Base-by-base conservation (phyloP, 2,113 vertebrate genomes). In the Meles meles region DNA sequence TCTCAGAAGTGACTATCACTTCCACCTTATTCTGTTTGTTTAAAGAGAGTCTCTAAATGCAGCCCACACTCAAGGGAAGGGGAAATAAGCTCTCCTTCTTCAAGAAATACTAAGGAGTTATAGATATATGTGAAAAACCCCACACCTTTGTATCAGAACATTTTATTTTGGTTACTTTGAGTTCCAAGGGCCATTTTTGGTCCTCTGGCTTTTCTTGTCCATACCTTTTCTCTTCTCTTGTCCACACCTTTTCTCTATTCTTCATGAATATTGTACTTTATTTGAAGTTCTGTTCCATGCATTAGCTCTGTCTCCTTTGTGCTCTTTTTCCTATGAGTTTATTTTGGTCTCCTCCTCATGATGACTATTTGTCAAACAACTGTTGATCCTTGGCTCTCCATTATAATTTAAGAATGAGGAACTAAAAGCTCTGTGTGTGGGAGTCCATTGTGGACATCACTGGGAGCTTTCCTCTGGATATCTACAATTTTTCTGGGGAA, bases 161-260 rank as follows among this genome's bases (percentile, higher is more conserved):
- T 71, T 93, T 87, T 95, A 74, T 49, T 39, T 83, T 95, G 37
- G 23, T 37, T 81, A 88, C 71, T 52, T 92, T 71, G 77, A 88
- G 67, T 96, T 69, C 67, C 27, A 96, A 94, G 77, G 5, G 27
- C 20, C 39, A 12, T 74, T 86, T 74, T 85, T 69, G 31, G 9
- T 44, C 37, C 18, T 67, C 83, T 81, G 20, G 5, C 44, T 76
- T 76, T 88, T 59, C 69, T 84, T 76, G 83, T 57, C 57, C 57
- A 23, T 23, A 57, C 21, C 20, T 23, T 57, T 57, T 57, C 55
- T 57, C 44, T 57, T 76, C 81, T 57, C 55, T 84, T 76, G 74
- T 65, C 39, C 12, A 47, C 21, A 47, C 67, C 47, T 55, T 55
- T 37, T 80, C 23, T n/a, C 59, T 88, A 83, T 90, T 47, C 34